Base-by-base conservation (phyloP, 2,888 invertebrate species). In the Campaea margaritaria region DNA sequence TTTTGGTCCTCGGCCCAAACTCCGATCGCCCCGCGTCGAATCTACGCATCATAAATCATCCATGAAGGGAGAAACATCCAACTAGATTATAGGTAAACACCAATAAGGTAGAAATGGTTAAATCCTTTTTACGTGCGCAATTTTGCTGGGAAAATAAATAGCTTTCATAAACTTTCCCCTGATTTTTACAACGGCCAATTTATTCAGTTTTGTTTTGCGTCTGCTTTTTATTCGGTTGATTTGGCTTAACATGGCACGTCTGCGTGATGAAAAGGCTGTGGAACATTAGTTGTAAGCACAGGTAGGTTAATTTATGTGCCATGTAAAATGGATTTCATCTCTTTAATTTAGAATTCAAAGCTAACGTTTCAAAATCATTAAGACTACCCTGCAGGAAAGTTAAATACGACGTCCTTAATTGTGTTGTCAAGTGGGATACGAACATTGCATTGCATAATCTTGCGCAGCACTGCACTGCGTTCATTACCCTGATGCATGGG, bases 81-180 rank as follows among this genome's bases (percentile, higher is more conserved):
- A 62, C 44, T 56, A 58, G 62, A 62, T 68, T 64, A 63, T 46
- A 62, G 49, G 50, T 63, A 64, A 65, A 65, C 58, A 64, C 36
- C 59, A 38, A 53, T 62, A 45, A 59, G 39, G 45, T 52, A 58
- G 52, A 48, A 56, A 42, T 44, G 54, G 58, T 54, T 56, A 58
- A 58, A 62, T 53, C 62, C 52, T 56, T 58, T 62, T 59, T 52
- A 57, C 42, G 58, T 59, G 43, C 53, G 45, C 58, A 50, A 65
- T 64, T 62, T 60, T 21, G 47, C 28, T 41, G 55, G 43, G 27
- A 62, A 64, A 64, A 65, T 62, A 65, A 65, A 63, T 52, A 56
- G 59, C 59, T 51, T 62, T 56, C 53, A 58, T 46, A 45, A 41
- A 53, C 34, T 47, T 51, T 57, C 16, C 27, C 13, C 45, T 28